Percentiles rank a stretch among this genome's conserved stretches.
Conservation (phyloP, 2,888 invertebrate species). For the Tethea ocularis region DNA sequence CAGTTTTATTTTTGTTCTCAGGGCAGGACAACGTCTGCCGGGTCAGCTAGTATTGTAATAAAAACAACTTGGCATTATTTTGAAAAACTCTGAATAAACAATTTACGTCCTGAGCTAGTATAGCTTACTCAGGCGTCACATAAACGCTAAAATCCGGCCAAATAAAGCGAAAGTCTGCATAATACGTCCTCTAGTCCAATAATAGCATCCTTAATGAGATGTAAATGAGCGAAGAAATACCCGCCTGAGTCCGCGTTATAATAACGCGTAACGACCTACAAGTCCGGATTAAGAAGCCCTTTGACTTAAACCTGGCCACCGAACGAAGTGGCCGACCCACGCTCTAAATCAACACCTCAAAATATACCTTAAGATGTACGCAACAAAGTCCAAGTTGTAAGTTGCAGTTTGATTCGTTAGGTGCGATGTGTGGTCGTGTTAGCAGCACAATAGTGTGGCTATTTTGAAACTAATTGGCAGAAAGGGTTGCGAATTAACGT, state of each 20-base stretch:
- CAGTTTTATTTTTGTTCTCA: too few species aligned
- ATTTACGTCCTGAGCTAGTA: background rate
- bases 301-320: constrained; percentile 78
- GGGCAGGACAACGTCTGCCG: too few species aligned
- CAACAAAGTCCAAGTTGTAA: constrained; percentile 42
- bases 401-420: constrained; percentile 47
- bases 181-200: constrained; percentile 66
- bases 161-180: constrained; percentile 45
- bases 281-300: constrained; percentile 84
- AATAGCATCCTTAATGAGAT: constrained; percentile 82
- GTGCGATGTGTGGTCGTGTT: constrained; percentile 71
- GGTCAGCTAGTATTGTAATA: too few species aligned
- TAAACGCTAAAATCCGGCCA: constrained; percentile 34
- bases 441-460: constrained; percentile 80
- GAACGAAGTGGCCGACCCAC: constrained; percentile 64
- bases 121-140: constrained; percentile 15
- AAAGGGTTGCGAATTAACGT: constrained; percentile 83
- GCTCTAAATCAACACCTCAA: constrained; percentile 27
- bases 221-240: constrained; percentile 83
- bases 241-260: constrained; percentile 79
- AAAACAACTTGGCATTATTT: background rate
- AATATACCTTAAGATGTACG: constrained; percentile 38
- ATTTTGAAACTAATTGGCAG: constrained; percentile 84
- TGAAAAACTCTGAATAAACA: background rate
- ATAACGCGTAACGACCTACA: constrained; percentile 84